Percentiles rank a stretch among this genome's conserved stretches.
Conservation (phyloP, 2,888 invertebrate genomes). For the Griposia aprilina region DNA sequence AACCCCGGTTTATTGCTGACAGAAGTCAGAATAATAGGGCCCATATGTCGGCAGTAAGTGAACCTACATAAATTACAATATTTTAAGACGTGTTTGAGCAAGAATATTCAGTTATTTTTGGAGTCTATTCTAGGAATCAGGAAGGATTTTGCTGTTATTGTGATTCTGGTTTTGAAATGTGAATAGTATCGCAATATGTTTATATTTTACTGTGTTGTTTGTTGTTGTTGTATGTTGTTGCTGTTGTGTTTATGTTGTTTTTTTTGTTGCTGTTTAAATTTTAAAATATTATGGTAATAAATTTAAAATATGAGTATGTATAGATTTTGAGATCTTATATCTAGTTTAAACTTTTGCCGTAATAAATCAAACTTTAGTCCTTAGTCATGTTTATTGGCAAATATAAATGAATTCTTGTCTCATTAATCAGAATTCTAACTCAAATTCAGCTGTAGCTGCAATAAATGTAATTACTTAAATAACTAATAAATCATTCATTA, state of each 20-base stretch:
- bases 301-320: no score
- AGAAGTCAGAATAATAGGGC: slow-evolving; percentile 70
- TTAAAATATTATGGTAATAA: no score
- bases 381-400: background rate
- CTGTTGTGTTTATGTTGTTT: no score
- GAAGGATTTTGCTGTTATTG: background rate
- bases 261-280: no score
- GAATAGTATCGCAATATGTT: background rate
- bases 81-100: slow-evolving; percentile 53
- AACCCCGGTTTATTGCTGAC: slow-evolving; percentile 56
- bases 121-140: background rate
- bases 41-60: slow-evolving; percentile 62
- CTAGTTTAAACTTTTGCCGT: background rate
- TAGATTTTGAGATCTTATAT: no score
- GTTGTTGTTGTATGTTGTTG: no score
- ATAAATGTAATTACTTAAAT: no score
- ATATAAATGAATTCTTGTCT: no score
- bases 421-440: background rate
- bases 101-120: slow-evolving; percentile 18
- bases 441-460: background rate
- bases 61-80: slow-evolving; percentile 75
- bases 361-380: background rate
- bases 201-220: no score
- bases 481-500: slow-evolving; percentile 9
- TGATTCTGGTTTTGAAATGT: background rate